A percentile compares a stretch with the other conserved stretches of the same genome.
Conservation (phyloP, 2,888 invertebrate genomes). For the Bhutanitis thaidina region DNA sequence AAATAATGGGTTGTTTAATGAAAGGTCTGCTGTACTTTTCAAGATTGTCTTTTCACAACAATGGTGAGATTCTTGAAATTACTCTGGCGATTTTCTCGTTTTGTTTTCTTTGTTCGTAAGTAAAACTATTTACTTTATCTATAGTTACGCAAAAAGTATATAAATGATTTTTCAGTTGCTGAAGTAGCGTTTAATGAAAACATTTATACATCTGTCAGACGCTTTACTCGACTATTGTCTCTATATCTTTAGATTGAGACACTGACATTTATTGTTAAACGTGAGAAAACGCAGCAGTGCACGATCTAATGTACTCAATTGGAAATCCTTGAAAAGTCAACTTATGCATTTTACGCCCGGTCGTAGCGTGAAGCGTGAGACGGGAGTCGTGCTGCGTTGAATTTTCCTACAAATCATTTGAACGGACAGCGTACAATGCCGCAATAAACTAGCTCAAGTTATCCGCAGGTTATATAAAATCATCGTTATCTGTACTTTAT, state of each 20-base stretch:
- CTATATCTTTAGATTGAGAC: not conserved
- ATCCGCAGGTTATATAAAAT: conserved; percentile 15
- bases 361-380: conserved; percentile 18
- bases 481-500: conserved; percentile 2
- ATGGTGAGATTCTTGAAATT: conserved; percentile 19
- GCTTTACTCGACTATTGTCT: not conserved
- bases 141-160: not conserved
- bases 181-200: too few relatives aligned
- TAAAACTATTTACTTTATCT: conserved; percentile 4
- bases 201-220: not conserved
- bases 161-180: not conserved
- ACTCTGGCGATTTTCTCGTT: conserved; percentile 5
- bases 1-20: conserved; percentile 7
- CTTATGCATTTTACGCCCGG: conserved; percentile 24
- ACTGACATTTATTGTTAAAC: conserved; percentile 20
- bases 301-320: conserved; percentile 15
- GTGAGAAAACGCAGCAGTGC: conserved; percentile 26
- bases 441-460: conserved; percentile 10
- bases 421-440: conserved; percentile 21
- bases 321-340: conserved; percentile 33
- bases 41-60: conserved; percentile 13
- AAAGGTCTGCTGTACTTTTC: not conserved
- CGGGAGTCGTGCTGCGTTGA: conserved; percentile 13
- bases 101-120: conserved; percentile 9
- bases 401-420: conserved; percentile 32